Conservation (phyloP, 1,140 invertebrate species). For the Aleiodes sp. region DNA sequence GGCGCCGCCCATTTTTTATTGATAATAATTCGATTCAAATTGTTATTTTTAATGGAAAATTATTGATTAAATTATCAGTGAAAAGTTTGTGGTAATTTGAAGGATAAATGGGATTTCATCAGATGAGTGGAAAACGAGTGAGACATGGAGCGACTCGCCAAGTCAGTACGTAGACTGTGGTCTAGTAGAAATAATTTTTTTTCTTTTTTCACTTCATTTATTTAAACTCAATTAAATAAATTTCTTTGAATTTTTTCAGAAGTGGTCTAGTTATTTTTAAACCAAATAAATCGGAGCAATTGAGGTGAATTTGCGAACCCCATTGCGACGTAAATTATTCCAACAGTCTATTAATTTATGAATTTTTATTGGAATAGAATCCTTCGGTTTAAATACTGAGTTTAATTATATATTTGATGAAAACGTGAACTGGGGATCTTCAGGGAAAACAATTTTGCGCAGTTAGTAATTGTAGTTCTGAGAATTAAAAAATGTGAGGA, state of each 20-base stretch:
- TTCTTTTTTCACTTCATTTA: not conserved
- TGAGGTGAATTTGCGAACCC: slow-evolving; percentile 20
- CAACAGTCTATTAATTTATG: no score
- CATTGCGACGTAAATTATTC: not conserved
- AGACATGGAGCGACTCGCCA: slow-evolving; percentile 46
- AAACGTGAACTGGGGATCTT: no score
- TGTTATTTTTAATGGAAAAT: no score
- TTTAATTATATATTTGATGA: no score
- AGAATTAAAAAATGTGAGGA: slow-evolving; percentile 27
- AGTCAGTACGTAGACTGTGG: slow-evolving; percentile 47
- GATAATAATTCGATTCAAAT: no score
- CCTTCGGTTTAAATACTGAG: slow-evolving; percentile 7
- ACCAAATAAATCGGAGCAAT: slow-evolving; percentile 17
- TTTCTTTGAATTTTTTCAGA: not conserved
- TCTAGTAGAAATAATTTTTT: not conserved
- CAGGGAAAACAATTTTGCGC: not conserved
- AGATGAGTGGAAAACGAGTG: slow-evolving; percentile 30
- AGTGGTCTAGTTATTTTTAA: slow-evolving; percentile 26
- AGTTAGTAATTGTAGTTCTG: not conserved
- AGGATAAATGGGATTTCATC: slow-evolving; percentile 42
- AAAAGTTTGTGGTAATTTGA: not conserved
- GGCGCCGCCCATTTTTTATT: slow-evolving; percentile 22
- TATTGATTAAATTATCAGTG: not conserved
- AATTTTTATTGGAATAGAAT: slow-evolving; percentile 16
- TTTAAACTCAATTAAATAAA: slow-evolving; percentile 11